Evolutionary conservation across 1,140 invertebrate genomes (phyloP).

Genomic region (Platyscapa corneri): DNA sequence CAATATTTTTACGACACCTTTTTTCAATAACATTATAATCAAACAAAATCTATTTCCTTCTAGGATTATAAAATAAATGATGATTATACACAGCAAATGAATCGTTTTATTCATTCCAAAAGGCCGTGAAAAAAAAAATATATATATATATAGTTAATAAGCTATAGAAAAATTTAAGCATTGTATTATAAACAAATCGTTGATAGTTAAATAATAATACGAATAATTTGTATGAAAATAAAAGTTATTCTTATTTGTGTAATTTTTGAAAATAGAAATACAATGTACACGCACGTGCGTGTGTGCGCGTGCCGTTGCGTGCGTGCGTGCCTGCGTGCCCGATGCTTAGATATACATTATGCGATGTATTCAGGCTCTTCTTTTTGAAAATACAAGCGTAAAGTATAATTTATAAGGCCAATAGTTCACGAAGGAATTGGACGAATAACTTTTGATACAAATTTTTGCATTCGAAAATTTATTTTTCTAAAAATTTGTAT

Average conservation of each 20-base stretch:
- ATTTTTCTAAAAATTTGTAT: conserved; percentile 15
- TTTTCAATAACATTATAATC: neutral
- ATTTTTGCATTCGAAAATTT: neutral
- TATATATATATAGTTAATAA: conserved; percentile 12
- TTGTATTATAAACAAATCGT: conserved; percentile 40
- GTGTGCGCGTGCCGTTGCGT: neutral
- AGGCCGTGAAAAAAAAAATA: conserved; percentile 28
- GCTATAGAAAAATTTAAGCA: conserved; percentile 31
- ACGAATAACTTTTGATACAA: neutral
- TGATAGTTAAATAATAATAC: conserved; percentile 14
- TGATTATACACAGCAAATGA: conserved; percentile 32
- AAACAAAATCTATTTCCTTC: neutral
- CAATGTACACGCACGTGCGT: neutral
- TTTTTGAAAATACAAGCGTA: neutral
- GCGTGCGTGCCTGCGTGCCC: no score
- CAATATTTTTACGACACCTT: neutral
- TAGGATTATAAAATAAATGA: conserved; percentile 39
- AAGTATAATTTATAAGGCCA: conserved; percentile 1
- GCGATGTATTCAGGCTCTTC: neutral
- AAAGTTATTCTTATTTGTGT: conserved; percentile 36
- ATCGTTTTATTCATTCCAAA: conserved; percentile 27
- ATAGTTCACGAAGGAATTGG: conserved; percentile 15
- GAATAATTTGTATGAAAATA: conserved; percentile 22
- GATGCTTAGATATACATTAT: conserved; percentile 3
- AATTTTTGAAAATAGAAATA: conserved; percentile 18